Evolutionary conservation across 2,888 invertebrate species (phyloP).

Genomic region (Smittia aterrima): DNA sequence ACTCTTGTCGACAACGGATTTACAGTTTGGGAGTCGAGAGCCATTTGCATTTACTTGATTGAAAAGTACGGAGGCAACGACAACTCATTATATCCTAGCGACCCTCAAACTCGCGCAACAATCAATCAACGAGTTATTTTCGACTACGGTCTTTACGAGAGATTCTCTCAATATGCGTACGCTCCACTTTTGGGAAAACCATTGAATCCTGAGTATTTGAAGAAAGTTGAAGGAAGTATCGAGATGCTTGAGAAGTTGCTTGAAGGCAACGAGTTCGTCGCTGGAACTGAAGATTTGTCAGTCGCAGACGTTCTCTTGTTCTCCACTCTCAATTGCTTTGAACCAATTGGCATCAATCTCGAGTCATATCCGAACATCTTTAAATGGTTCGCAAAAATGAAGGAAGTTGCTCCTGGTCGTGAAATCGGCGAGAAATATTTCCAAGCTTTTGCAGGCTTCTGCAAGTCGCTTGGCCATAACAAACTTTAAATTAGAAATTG

Average conservation of each 20-base stretch:
- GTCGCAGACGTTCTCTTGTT: constrained; percentile 73
- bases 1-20: constrained; percentile 81
- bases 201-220: constrained; percentile 63
- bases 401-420: background rate
- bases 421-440: background rate
- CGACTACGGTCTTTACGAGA: constrained; percentile 70
- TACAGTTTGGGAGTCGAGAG: constrained; percentile 78
- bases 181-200: constrained; percentile 56
- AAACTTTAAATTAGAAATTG: too few species aligned
- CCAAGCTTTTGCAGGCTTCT: too few species aligned
- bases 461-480: too few species aligned
- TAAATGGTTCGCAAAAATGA: constrained; percentile 31
- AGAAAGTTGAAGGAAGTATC: constrained; percentile 67
- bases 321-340: constrained; percentile 68
- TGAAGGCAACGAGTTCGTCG: constrained; percentile 66
- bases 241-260: constrained; percentile 70
- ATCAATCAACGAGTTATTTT: constrained; percentile 80
- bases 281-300: constrained; percentile 64
- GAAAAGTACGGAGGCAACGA: constrained; percentile 78
- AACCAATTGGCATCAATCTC: constrained; percentile 61
- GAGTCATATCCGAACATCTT: constrained; percentile 65
- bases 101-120: constrained; percentile 69
- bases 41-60: constrained; percentile 76
- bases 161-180: constrained; percentile 58
- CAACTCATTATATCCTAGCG: constrained; percentile 70